Evolutionary conservation across 2,888 invertebrate genomes (phyloP).

Genomic region (Cancer borealis): DNA sequence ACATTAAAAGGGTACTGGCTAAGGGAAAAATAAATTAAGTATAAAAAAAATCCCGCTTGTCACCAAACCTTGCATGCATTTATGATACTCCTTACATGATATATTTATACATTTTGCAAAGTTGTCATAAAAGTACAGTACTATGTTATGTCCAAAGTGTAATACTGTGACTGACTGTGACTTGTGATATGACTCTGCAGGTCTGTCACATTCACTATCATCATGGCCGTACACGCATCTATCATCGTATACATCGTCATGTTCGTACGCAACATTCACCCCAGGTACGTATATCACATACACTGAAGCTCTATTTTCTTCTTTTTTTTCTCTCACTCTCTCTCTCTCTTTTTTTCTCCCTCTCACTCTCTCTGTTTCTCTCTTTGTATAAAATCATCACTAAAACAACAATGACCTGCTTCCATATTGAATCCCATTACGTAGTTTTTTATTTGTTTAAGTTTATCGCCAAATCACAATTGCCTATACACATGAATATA

Average conservation of each 20-base stretch:
- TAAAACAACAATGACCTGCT: too few relatives aligned
- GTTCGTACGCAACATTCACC: constrained; percentile 78
- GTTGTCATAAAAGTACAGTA: too few relatives aligned
- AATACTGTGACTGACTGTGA: neutral
- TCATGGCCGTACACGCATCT: constrained; percentile 79
- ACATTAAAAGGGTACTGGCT: neutral
- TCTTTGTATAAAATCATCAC: too few relatives aligned
- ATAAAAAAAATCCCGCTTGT: too few relatives aligned
- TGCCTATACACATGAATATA: too few relatives aligned
- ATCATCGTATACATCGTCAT: constrained; percentile 80
- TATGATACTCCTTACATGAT: neutral
- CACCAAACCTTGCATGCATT: too few relatives aligned
- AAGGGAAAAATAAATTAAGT: too few relatives aligned
- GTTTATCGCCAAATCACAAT: too few relatives aligned
- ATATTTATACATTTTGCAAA: too few relatives aligned
- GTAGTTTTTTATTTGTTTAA: too few relatives aligned
- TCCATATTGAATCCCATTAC: too few relatives aligned
- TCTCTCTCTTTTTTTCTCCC: neutral
- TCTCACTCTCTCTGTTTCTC: neutral
- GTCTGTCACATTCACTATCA: constrained; percentile 80
- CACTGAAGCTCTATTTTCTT: neutral
- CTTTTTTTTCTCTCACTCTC: neutral
- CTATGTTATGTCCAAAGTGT: neutral
- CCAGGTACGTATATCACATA: constrained; percentile 61
- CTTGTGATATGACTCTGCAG: neutral